phyloP scores from a whole-genome alignment of 2,113 vertebrate species.

The Eptatretus burgeri region DNA sequence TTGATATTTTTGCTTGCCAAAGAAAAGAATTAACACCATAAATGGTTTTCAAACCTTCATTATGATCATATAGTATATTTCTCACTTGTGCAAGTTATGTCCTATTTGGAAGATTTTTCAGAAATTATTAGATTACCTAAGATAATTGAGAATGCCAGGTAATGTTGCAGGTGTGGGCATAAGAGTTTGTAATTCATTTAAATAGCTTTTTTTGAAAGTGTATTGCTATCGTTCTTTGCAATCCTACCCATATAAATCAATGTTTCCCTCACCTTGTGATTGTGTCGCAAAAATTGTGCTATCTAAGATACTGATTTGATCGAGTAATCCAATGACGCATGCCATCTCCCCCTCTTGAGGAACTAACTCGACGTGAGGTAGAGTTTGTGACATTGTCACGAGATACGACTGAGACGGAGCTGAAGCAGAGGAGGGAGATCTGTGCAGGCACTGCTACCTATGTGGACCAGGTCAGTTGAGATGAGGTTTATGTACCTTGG shows the following conservation, averaged over 20 bases:
- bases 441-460: constrained; percentile 58
- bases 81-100: not conserved
- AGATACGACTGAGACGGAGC: constrained; percentile 78
- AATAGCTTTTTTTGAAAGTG: not conserved
- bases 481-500: too few relatives aligned
- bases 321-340: not conserved
- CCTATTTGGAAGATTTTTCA: too few relatives aligned
- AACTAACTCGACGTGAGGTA: constrained; percentile 58
- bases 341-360: constrained; percentile 20
- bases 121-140: too few relatives aligned
- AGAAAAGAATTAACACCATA: too few relatives aligned
- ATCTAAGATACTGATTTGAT: not conserved
- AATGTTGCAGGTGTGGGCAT: too few relatives aligned
- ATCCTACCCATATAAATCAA: not conserved
- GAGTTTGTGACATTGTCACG: constrained; percentile 67
- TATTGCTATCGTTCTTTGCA: not conserved
- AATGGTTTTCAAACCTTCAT: too few relatives aligned
- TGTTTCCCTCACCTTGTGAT: not conserved
- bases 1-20: too few relatives aligned
- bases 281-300: not conserved
- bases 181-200: too few relatives aligned
- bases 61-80: too few relatives aligned
- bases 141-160: too few relatives aligned
- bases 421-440: constrained; percentile 85
- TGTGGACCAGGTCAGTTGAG: constrained; percentile 50